These are phyloP conservation scores for Syngnathus rostellatus DNA, from an alignment of 2,797 vertebrate species.

Conservation along the genomic window DNA sequence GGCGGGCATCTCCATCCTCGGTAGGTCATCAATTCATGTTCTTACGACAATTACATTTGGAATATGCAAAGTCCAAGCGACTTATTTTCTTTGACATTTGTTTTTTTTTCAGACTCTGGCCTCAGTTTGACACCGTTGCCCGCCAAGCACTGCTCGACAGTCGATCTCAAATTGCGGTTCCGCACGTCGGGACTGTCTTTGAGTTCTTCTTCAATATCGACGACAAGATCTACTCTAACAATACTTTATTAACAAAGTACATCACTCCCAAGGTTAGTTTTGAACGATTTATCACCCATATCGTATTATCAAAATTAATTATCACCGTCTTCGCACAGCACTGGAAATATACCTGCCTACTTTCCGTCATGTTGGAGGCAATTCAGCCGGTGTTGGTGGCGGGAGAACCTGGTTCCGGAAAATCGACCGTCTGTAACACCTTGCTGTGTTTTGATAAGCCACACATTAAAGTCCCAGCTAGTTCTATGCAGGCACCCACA, in stretches of 20 bases:
- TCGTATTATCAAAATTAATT: neutral
- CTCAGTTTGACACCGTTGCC: constrained; percentile 67
- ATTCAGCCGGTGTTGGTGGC: constrained; percentile 71
- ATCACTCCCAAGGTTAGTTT: constrained; percentile 67
- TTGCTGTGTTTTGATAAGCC: constrained; percentile 58
- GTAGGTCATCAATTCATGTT: constrained; percentile 42
- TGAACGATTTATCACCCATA: too few relatives aligned
- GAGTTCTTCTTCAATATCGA: constrained; percentile 67
- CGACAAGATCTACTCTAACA: constrained; percentile 33
- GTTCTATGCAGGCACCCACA: constrained; percentile 48
- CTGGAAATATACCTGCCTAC: constrained; percentile 58
- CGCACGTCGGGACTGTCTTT: constrained; percentile 65
- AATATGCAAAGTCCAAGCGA: neutral
- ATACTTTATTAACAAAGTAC: constrained; percentile 26
- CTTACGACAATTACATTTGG: neutral
- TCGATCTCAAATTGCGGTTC: constrained; percentile 60
- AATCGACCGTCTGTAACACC: constrained; percentile 67
- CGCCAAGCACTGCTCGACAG: constrained; percentile 58
- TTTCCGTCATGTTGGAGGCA: constrained; percentile 66
- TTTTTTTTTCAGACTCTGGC: constrained; percentile 64
- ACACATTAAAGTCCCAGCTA: constrained; percentile 48
- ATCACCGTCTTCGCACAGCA: constrained; percentile 46
- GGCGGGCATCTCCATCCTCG: constrained; percentile 73
- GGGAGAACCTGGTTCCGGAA: constrained; percentile 74
- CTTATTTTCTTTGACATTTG: neutral